Conservation (phyloP, 2,888 invertebrate species). For the Iselma pallidipennis region DNA sequence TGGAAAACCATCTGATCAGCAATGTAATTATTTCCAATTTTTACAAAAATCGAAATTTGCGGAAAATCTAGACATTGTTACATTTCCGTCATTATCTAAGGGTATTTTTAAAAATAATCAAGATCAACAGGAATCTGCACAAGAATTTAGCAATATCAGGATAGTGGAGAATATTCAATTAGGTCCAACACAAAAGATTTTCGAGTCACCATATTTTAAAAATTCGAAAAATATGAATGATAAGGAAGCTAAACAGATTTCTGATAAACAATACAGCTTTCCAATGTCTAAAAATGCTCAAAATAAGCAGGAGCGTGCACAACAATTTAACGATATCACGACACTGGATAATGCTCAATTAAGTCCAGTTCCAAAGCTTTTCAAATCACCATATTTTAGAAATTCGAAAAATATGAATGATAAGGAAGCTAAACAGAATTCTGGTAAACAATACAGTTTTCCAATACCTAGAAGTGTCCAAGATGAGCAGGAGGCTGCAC, state of each 20-base stretch:
- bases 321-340: background rate
- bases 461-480: too few species aligned
- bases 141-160: background rate
- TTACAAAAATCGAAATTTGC: background rate
- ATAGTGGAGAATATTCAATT: background rate
- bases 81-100: background rate
- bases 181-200: background rate
- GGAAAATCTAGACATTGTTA: background rate
- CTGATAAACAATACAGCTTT: background rate
- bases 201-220: background rate
- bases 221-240: background rate
- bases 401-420: background rate
- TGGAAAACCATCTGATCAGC: background rate
- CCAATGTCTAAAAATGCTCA: background rate
- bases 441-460: background rate
- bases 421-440: background rate
- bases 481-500: too few species aligned
- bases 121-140: background rate
- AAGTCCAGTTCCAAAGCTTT: background rate
- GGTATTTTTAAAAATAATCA: background rate
- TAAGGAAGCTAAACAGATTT: background rate
- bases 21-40: constrained; percentile 1
- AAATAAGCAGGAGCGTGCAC: background rate
- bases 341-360: background rate
- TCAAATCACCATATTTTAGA: background rate